Evolutionary conservation across 2,888 invertebrate species (phyloP), one percentile per base, ranked within the genome.

Genomic region (Troilus luridus): DNA sequence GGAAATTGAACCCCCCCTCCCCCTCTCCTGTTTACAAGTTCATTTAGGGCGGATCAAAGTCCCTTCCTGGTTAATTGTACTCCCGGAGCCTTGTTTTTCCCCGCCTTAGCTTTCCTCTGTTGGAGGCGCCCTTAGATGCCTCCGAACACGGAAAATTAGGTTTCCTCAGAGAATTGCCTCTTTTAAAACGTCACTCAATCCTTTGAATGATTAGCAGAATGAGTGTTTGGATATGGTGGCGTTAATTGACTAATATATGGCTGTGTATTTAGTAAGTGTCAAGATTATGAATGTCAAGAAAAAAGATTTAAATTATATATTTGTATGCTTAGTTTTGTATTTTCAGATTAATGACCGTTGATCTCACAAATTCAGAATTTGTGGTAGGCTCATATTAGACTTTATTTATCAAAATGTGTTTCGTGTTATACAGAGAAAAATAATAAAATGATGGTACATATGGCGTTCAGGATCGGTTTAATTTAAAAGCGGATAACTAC

Each of bases 41-140:
- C 85, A 85, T 85, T 85, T 85, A 85, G 21, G 21, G 56, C 56
- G 85, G 85, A 85, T 85, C 85, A 85, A 85, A 85, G 85, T 85
- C n/a, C 54, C 85, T 85, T n/a, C n/a, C 85, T 56, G 11, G 56
- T 58, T 85, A 85, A 85, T 85, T 85, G 56, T 85, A 56, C 54
- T 56, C 56, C n/a, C 9, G 0, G 85, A 2, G 56, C 85, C 56
- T 58, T 58, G 85, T 85, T 85, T 85, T 85, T 58, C 85, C 56
- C 85, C 72, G 7, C 72, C 72, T 27, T 19, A 41, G 17, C 72
- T 77, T 77, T 77, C 41, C 72, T 41, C 27, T 41, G 72, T 77
- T 77, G 19, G 41, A 77, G 9, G 27, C n/a, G 41, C 72, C 72
- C 72, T 77, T 41, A 77, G 72, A 27, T 41, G 27, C 72, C 41